phyloP scores from a whole-genome alignment of 1,140 invertebrate species.

The Ceratina calcarata region DNA sequence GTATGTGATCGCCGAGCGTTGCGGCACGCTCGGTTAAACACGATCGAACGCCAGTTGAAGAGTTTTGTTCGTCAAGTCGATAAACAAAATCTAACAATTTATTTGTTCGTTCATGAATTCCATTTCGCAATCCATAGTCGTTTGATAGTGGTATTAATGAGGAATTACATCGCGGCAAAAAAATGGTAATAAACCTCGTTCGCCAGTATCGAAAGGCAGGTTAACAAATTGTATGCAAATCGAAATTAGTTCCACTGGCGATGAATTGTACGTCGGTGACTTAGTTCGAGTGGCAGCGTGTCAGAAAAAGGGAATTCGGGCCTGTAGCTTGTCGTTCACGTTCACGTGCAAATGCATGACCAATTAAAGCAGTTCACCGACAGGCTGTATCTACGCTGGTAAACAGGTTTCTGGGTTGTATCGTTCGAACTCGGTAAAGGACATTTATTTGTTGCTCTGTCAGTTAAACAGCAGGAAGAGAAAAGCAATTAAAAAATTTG shows the following conservation, averaged over 20 bases:
- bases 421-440: neutral
- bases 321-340: neutral
- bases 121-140: neutral
- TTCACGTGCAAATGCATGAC: neutral
- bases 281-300: neutral
- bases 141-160: neutral
- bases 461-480: neutral
- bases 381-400: neutral
- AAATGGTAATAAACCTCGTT: neutral
- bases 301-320: neutral
- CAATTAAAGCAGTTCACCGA: neutral
- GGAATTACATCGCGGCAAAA: neutral
- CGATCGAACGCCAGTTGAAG: neutral
- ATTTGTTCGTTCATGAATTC: too few relatives aligned
- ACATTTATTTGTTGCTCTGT: neutral
- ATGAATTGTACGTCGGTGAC: neutral
- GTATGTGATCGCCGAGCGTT: constrained; percentile 30
- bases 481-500: neutral
- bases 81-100: neutral
- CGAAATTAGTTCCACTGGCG: neutral
- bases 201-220: neutral
- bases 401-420: neutral
- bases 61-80: neutral
- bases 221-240: neutral
- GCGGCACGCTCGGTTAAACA: neutral